Conservation (phyloP, 2,113 vertebrate genomes). For the Sphaerodactylus townsendi region DNA sequence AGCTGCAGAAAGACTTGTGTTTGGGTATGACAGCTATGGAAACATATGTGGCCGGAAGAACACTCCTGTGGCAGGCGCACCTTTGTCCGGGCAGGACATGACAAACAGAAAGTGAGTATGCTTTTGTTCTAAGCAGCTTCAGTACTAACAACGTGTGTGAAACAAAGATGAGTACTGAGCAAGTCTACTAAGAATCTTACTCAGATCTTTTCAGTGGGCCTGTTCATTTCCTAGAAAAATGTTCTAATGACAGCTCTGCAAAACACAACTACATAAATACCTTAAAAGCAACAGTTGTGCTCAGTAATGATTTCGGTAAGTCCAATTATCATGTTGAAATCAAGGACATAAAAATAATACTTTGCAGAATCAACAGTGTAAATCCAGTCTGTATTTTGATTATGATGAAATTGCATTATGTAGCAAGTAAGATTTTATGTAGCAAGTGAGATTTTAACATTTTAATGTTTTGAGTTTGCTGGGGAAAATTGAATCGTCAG, state of each 20-base stretch:
- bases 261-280: not conserved
- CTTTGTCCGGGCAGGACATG: constrained; percentile 83
- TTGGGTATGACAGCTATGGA: constrained; percentile 82
- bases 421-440: constrained; percentile 1
- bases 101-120: constrained; percentile 76
- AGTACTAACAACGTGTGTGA: not conserved
- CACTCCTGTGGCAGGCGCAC: constrained; percentile 72
- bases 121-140: not conserved
- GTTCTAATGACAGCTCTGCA: too few species aligned
- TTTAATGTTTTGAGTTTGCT: not conserved
- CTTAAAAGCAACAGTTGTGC: not conserved
- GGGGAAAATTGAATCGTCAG: not conserved
- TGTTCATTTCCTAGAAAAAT: too few species aligned
- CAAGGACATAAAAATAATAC: not conserved
- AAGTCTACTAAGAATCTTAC: too few species aligned
- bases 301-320: not conserved
- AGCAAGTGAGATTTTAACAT: constrained; percentile 1
- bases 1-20: constrained; percentile 76
- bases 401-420: not conserved
- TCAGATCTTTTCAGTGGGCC: too few species aligned
- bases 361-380: not conserved
- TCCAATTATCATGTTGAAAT: not conserved
- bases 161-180: not conserved
- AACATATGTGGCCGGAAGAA: constrained; percentile 81
- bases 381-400: not conserved